A percentile compares a stretch with the other conserved stretches of the same genome.
These are phyloP conservation scores for Eristalinus aeneus DNA, from an alignment of 2,888 invertebrate species.

Conservation along the genomic window DNA sequence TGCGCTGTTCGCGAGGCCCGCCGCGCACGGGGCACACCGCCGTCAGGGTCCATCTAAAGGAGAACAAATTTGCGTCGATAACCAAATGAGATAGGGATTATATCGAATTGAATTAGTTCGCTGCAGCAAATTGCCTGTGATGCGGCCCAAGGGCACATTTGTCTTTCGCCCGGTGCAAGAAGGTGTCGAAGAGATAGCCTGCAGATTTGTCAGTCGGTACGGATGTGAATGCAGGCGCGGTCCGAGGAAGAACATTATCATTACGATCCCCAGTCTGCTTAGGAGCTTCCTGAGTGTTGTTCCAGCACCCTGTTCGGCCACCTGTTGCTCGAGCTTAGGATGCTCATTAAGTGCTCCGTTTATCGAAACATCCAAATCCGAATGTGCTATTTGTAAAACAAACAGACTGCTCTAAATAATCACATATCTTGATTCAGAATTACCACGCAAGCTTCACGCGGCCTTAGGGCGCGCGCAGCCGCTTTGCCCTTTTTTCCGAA, in stretches of 20 bases:
- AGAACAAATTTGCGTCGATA: constrained; percentile 62
- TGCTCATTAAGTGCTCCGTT: constrained; percentile 56
- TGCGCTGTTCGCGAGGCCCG: constrained; percentile 1
- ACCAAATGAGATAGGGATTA: constrained; percentile 32
- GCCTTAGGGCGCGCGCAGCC: background rate
- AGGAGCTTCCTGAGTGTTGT: no score
- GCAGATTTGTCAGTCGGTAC: background rate
- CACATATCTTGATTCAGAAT: constrained; percentile 33
- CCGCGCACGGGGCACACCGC: constrained; percentile 37
- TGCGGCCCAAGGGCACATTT: background rate
- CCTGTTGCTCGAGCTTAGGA: constrained; percentile 39
- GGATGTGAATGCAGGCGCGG: background rate
- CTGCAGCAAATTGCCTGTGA: constrained; percentile 1
- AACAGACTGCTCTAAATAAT: constrained; percentile 54
- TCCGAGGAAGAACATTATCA: background rate
- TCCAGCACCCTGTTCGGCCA: background rate
- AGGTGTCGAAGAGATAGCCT: background rate
- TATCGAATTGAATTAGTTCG: constrained; percentile 39
- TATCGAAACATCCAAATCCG: constrained; percentile 52
- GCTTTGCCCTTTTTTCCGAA: background rate
- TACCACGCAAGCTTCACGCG: constrained; percentile 21
- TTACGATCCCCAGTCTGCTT: background rate
- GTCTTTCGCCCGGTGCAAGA: background rate
- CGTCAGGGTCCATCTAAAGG: constrained; percentile 40
- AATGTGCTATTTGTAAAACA: constrained; percentile 68